A percentile compares a stretch with the other conserved stretches of the same genome.
phyloP scores from a whole-genome alignment of 2,888 invertebrate species.

The Pinctada fucata region DNA sequence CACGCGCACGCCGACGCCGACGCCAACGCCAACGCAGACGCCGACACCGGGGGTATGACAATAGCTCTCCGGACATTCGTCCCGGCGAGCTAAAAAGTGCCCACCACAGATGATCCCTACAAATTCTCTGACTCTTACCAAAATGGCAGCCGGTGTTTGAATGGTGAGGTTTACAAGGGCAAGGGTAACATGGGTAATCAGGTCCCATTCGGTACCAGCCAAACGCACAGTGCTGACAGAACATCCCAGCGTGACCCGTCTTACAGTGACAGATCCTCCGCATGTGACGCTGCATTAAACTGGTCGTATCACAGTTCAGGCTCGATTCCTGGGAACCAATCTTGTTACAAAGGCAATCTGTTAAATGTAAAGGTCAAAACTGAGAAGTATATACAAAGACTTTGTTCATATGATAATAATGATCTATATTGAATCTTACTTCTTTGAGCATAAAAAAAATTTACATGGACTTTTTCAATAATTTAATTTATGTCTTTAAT shows the following conservation, averaged over 20 bases:
- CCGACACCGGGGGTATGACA: no score
- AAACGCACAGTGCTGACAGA: conserved; percentile 63
- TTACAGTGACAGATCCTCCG: conserved; percentile 54
- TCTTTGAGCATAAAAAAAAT: no score
- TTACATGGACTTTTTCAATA: no score
- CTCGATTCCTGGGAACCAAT: conserved; percentile 47
- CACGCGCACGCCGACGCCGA: no score
- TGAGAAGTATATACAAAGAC: not conserved
- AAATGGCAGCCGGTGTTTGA: conserved; percentile 59
- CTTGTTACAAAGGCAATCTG: conserved; percentile 52
- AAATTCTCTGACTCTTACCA: conserved; percentile 49
- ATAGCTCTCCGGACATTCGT: no score
- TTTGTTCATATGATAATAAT: not conserved
- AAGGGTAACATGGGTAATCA: conserved; percentile 59
- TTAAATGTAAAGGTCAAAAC: conserved; percentile 21
- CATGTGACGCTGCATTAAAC: conserved; percentile 24
- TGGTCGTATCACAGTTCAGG: conserved; percentile 34
- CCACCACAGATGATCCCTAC: no score
- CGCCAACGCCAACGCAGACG: no score
- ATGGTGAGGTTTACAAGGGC: conserved; percentile 59
- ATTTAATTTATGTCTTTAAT: no score
- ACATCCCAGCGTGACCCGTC: conserved; percentile 57
- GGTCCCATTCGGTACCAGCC: conserved; percentile 59
- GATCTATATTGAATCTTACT: no score
- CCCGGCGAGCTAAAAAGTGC: no score